phyloP scores from a whole-genome alignment of 2,888 invertebrate genomes.

The Agonopterix alstromeriana region DNA sequence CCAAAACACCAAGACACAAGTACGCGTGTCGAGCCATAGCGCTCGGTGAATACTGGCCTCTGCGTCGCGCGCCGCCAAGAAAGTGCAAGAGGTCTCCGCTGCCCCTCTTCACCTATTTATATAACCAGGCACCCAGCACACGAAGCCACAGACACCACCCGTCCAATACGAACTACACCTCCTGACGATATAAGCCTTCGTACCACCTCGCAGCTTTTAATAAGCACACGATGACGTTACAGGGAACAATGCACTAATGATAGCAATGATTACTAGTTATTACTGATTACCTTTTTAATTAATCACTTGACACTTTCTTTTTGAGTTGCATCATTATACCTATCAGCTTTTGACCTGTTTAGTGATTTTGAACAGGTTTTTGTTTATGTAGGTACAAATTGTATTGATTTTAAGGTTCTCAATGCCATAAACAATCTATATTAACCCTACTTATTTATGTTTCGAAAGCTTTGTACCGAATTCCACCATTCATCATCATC shows the following conservation, averaged over 20 bases:
- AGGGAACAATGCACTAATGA: slow-evolving; percentile 23
- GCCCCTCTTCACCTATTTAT: slow-evolving; percentile 76
- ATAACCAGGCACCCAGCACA: slow-evolving; percentile 57
- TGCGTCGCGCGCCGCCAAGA: slow-evolving; percentile 60
- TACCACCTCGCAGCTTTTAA: slow-evolving; percentile 52
- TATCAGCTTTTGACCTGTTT: not conserved
- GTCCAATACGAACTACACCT: slow-evolving; percentile 50
- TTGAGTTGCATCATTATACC: not conserved
- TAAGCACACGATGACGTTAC: slow-evolving; percentile 39
- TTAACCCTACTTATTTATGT: too few relatives aligned
- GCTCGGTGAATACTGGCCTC: slow-evolving; percentile 67
- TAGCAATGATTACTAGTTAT: slow-evolving; percentile 15
- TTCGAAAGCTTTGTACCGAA: too few relatives aligned
- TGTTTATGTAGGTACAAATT: too few relatives aligned
- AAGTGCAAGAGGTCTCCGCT: slow-evolving; percentile 70
- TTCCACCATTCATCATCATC: too few relatives aligned
- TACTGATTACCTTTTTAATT: slow-evolving; percentile 25
- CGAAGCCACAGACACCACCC: slow-evolving; percentile 42
- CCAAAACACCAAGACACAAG: slow-evolving; percentile 66
- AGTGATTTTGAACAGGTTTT: too few relatives aligned
- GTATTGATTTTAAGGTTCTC: too few relatives aligned
- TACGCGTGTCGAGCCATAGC: slow-evolving; percentile 75
- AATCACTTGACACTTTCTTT: slow-evolving; percentile 17
- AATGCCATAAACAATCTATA: too few relatives aligned
- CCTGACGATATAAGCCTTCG: slow-evolving; percentile 38